Conservation (phyloP, 2,113 vertebrate genomes). For the Caracal caracal region DNA sequence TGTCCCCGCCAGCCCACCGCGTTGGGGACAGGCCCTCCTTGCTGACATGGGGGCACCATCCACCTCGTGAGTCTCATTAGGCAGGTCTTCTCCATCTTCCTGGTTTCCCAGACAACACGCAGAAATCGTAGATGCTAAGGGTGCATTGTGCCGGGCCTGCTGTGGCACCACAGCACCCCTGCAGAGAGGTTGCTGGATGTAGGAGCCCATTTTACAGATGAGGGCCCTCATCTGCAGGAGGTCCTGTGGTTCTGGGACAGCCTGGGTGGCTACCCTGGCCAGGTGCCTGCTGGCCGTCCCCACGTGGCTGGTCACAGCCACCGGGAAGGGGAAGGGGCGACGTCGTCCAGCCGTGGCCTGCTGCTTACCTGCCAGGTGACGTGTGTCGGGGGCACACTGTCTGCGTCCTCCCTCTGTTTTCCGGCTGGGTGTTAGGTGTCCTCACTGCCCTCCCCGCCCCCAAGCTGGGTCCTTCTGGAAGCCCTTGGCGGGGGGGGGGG, state of each 20-base stretch:
- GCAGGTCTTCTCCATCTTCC: not conserved
- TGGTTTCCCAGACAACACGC: not conserved
- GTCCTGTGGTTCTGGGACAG: not conserved
- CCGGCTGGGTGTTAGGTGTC: too few species aligned
- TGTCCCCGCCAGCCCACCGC: not conserved
- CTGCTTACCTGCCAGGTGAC: not conserved
- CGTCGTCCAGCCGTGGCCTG: not conserved
- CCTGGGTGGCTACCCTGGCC: not conserved
- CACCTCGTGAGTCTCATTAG: accelerated
- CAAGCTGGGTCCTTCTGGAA: not conserved
- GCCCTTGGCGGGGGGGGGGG: too few species aligned
- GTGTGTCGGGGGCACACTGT: not conserved
- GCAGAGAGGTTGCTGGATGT: not conserved
- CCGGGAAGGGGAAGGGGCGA: accelerated
- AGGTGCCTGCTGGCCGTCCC: not conserved
- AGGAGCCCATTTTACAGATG: not conserved
- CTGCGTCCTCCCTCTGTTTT: not conserved
- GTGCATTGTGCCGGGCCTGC: not conserved
- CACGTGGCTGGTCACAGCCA: accelerated
- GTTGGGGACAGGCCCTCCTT: not conserved
- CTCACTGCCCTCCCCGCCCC: not conserved
- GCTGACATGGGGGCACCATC: accelerated
- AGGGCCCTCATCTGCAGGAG: not conserved
- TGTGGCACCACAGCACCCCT: not conserved
- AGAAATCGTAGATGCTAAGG: accelerated